phyloP scores from a whole-genome alignment of 2,113 vertebrate species.

The Indicator maculatus region DNA sequence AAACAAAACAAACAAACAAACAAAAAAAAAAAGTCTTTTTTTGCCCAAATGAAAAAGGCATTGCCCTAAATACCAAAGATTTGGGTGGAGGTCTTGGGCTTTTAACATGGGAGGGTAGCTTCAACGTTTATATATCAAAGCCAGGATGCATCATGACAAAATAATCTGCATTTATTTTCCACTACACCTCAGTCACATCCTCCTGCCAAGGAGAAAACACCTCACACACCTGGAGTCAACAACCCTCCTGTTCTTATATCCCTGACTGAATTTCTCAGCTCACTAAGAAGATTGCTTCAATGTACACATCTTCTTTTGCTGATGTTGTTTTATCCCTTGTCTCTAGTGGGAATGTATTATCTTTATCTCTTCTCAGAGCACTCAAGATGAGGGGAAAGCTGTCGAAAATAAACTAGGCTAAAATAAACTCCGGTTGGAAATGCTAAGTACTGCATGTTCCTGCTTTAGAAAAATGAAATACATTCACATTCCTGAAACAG shows the following conservation, averaged over 20 bases:
- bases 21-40: background rate
- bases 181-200: background rate
- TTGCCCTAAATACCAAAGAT: background rate
- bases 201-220: background rate
- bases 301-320: background rate
- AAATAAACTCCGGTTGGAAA: slow-evolving; percentile 70
- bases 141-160: background rate
- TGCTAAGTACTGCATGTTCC: slow-evolving; percentile 70
- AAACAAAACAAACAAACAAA: background rate
- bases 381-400: slow-evolving; percentile 66
- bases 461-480: slow-evolving; percentile 66
- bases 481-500: slow-evolving; percentile 59
- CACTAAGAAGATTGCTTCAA: background rate
- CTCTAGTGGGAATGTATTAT: slow-evolving; percentile 63
- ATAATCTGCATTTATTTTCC: background rate
- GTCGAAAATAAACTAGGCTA: slow-evolving; percentile 72
- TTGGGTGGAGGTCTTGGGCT: background rate
- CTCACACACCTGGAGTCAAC: background rate
- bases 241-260: background rate
- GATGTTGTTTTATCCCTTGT: slow-evolving; percentile 54
- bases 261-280: background rate
- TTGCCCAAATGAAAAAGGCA: background rate
- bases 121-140: background rate
- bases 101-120: background rate
- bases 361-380: slow-evolving; percentile 60